Conservation (phyloP, 2,888 invertebrate species). For the Xanthia togata region DNA sequence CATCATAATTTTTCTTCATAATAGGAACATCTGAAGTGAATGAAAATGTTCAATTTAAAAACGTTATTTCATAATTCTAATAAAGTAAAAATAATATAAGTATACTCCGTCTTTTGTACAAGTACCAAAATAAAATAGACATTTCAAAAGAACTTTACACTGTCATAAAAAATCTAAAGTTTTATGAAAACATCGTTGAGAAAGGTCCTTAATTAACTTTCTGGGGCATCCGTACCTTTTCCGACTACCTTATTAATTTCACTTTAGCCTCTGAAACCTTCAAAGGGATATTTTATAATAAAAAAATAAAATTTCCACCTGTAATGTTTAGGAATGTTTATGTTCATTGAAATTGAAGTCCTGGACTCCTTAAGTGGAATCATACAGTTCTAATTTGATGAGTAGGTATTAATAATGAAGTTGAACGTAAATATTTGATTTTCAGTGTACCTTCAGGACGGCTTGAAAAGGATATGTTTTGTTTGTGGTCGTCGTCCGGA, state of each 20-base stretch:
- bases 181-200: conserved; percentile 26
- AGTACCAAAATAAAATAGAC: conserved; percentile 31
- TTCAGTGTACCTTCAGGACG: conserved; percentile 41
- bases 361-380: neutral
- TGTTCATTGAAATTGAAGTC: conserved; percentile 34
- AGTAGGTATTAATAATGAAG: conserved; percentile 48
- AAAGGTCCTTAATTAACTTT: conserved; percentile 56
- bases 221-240: conserved; percentile 26
- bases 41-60: conserved; percentile 11
- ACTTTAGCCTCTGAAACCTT: conserved; percentile 37
- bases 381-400: conserved; percentile 36
- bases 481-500: conserved; percentile 44
- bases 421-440: conserved; percentile 57
- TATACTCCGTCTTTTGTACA: neutral
- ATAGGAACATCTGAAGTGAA: neutral
- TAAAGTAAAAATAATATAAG: neutral
- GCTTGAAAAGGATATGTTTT: conserved; percentile 55
- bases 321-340: conserved; percentile 27
- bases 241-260: conserved; percentile 53
- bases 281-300: conserved; percentile 38
- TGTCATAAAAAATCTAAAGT: conserved; percentile 23
- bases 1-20: conserved; percentile 3
- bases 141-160: conserved; percentile 1
- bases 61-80: conserved; percentile 13
- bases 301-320: conserved; percentile 35